Base-by-base conservation (phyloP, 2,113 vertebrate species). In the Theristicus caerulescens region DNA sequence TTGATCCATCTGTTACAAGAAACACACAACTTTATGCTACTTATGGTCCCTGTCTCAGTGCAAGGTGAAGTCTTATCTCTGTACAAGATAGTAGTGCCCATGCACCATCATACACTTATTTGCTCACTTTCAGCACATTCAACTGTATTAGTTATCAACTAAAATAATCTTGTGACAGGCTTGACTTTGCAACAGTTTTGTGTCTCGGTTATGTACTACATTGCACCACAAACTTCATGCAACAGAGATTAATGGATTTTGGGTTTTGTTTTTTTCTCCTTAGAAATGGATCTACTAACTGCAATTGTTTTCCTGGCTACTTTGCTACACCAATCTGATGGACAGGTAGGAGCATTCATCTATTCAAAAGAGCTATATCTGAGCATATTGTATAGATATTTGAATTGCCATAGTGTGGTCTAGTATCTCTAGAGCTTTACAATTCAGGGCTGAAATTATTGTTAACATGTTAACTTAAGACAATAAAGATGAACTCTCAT, bases 271-370 rank as follows among this genome's bases (percentile, higher is more conserved):
- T 78, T 58, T 55, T 71, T 25, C 40, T 25, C 19, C 57, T 6
- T 22, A 97, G 96, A 66, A 64, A 97, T 97, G 96, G 44, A 57
- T 49, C 65, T 82, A 18, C 52, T 89, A 18, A 42, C 49, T 65
- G 52, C 77, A 84, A 11, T 91, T 8, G 0, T 96, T 55, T 54
- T 94, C 73, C 81, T 97, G 73, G 76, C 90, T 74, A 86, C 86
- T 84, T 31, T 96, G 52, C 25, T 96, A 5, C 88, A 84, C 34
- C 95, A 87, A 2, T 55, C 31, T 61, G 66, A 79, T 70, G 94
- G 77, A 89, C n/a, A 94, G 96, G 95, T 97, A 94, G 22, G 94
- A 89, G 5, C 14, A 70, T 71, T 81, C 9, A 26, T n/a, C 20
- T 92, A 0, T 86, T 31, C 16, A 52, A 57, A 83, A 66, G 7